Conservation (phyloP, 2,888 invertebrate genomes). For the Catocala sponsa region DNA sequence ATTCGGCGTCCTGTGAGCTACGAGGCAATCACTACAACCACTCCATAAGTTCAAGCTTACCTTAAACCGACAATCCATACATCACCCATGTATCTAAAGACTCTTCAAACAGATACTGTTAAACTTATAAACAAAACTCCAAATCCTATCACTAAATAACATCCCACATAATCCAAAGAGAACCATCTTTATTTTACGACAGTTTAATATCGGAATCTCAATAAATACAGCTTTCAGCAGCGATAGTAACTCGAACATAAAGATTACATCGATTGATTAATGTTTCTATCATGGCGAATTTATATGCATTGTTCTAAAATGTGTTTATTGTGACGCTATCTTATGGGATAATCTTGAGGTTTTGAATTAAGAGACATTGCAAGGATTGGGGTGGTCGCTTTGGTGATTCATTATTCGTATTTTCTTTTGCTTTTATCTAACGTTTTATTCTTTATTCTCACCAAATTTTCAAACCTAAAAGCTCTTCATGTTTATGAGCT, state of each 20-base stretch:
- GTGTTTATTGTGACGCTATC: background rate
- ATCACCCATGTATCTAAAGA: too few relatives aligned
- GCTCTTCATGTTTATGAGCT: too few relatives aligned
- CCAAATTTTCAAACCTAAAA: too few relatives aligned
- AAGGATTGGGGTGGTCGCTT: background rate
- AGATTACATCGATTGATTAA: conserved; percentile 47
- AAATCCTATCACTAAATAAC: background rate
- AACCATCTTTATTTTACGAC: conserved; percentile 42
- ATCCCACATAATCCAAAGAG: conserved; percentile 38
- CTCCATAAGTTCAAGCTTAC: too few relatives aligned
- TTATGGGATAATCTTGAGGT: background rate
- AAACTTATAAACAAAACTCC: too few relatives aligned
- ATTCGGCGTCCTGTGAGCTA: too few relatives aligned
- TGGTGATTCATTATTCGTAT: too few relatives aligned
- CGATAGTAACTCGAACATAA: conserved; percentile 29
- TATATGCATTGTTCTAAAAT: conserved; percentile 3
- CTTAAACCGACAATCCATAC: too few relatives aligned
- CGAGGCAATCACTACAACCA: too few relatives aligned
- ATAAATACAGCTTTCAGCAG: conserved; percentile 37
- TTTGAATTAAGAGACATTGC: background rate
- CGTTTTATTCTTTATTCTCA: too few relatives aligned
- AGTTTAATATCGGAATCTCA: conserved; percentile 48
- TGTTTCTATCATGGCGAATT: conserved; percentile 17
- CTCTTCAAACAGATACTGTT: too few relatives aligned
- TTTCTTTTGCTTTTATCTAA: too few relatives aligned